Conservation (phyloP, 1,140 invertebrate genomes). For the Lasaia peninsularis region DNA sequence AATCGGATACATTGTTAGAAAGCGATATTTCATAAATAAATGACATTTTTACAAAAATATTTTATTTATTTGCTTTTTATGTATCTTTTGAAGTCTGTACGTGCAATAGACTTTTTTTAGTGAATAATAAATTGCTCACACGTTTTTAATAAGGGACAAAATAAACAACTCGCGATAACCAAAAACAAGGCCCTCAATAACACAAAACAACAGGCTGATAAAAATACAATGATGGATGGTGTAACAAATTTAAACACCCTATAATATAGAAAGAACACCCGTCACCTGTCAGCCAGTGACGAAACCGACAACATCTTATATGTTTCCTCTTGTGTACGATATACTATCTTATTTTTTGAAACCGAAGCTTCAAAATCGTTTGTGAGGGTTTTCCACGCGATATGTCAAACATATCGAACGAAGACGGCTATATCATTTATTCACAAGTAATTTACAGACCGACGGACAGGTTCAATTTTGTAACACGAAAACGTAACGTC, state of each 20-base stretch:
- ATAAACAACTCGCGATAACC: too few relatives aligned
- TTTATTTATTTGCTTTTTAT: too few relatives aligned
- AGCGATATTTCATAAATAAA: too few relatives aligned
- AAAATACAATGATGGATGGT: neutral
- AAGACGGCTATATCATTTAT: constrained; percentile 11
- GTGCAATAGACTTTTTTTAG: too few relatives aligned
- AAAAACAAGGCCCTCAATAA: too few relatives aligned
- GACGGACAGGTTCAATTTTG: constrained; percentile 6
- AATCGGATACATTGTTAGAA: too few relatives aligned
- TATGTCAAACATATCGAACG: constrained; percentile 1
- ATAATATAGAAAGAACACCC: constrained; percentile 7
- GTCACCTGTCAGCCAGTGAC: neutral
- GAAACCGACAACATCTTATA: neutral
- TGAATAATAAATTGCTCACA: too few relatives aligned
- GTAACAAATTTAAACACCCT: constrained; percentile 1
- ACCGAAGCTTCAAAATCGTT: neutral
- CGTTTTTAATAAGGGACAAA: too few relatives aligned
- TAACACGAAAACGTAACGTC: neutral
- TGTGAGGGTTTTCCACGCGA: neutral
- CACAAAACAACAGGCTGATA: neutral
- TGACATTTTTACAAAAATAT: too few relatives aligned
- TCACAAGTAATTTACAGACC: constrained; percentile 5
- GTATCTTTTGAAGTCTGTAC: too few relatives aligned
- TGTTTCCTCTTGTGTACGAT: neutral
- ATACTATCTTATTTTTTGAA: neutral